Percentiles rank a stretch among this genome's conserved stretches.
Conservation (phyloP, 2,113 vertebrate species). For the Silurus asotus region DNA sequence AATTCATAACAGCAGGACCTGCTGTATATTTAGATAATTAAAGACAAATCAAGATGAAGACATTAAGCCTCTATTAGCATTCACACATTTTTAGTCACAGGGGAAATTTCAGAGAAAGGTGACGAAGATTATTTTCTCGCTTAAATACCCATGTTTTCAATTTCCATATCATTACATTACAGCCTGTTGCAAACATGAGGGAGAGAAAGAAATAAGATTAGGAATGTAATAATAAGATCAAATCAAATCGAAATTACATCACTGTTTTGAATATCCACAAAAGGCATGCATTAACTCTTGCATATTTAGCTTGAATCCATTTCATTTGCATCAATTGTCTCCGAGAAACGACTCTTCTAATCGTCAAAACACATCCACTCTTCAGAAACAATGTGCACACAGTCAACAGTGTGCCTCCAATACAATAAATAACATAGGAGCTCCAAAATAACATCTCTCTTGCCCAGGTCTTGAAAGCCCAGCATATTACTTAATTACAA, state of each 20-base stretch:
- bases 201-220: background rate
- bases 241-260: background rate
- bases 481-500: slow-evolving; percentile 32
- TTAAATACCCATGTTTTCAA: background rate
- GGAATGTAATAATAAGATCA: background rate
- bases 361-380: background rate
- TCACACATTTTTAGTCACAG: background rate
- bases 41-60: background rate
- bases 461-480: background rate
- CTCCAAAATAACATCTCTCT: background rate
- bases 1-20: background rate
- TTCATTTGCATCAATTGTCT: too few species aligned
- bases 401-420: background rate
- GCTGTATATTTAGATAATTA: background rate
- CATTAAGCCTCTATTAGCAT: background rate
- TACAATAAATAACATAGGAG: background rate
- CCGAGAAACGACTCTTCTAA: background rate
- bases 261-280: background rate
- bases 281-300: background rate
- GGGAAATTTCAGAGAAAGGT: background rate
- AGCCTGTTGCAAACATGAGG: background rate
- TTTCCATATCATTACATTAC: background rate
- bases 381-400: background rate
- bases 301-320: background rate
- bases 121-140: background rate